Conservation (phyloP, 2,113 vertebrate genomes). For the Romanogobio albipinnatus region DNA sequence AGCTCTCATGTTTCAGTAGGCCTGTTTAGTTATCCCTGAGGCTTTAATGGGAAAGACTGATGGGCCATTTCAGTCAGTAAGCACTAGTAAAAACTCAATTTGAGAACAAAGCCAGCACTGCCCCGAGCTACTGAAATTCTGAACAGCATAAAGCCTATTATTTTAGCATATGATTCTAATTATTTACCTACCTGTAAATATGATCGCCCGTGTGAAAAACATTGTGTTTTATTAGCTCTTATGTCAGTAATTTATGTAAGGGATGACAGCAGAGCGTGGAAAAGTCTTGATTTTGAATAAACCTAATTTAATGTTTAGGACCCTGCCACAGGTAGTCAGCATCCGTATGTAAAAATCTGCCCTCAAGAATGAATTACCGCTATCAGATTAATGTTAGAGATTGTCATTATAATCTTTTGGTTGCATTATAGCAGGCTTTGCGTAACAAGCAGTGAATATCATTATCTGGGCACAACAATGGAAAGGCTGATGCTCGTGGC, state of each 20-base stretch:
- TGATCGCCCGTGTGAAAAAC: conserved; percentile 74
- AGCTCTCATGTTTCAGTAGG: conserved; percentile 16
- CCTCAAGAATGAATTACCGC: conserved; percentile 67
- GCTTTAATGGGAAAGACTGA: conserved; percentile 48
- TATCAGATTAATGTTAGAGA: conserved; percentile 78
- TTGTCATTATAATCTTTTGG: conserved; percentile 70
- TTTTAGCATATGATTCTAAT: conserved; percentile 79
- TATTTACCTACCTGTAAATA: conserved; percentile 75
- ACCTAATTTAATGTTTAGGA: conserved; percentile 72
- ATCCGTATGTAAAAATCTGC: conserved; percentile 55
- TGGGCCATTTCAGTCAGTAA: conserved; percentile 50
- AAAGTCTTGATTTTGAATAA: conserved; percentile 71
- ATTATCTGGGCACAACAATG: conserved; percentile 71
- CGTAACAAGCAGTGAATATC: conserved; percentile 59
- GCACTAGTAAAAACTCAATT: conserved; percentile 58
- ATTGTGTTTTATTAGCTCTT: conserved; percentile 74
- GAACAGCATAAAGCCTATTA: conserved; percentile 73
- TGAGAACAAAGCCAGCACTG: conserved; percentile 59
- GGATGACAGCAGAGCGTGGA: conserved; percentile 52
- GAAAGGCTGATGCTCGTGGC: conserved; percentile 65
- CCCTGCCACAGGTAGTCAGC: conserved; percentile 68
- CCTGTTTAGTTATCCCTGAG: conserved; percentile 50
- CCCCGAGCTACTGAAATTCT: conserved; percentile 75
- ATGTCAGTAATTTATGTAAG: conserved; percentile 65
- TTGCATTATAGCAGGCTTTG: conserved; percentile 60